phyloP scores from a whole-genome alignment of 2,888 invertebrate species.

The Aspidiotus rigidus region DNA sequence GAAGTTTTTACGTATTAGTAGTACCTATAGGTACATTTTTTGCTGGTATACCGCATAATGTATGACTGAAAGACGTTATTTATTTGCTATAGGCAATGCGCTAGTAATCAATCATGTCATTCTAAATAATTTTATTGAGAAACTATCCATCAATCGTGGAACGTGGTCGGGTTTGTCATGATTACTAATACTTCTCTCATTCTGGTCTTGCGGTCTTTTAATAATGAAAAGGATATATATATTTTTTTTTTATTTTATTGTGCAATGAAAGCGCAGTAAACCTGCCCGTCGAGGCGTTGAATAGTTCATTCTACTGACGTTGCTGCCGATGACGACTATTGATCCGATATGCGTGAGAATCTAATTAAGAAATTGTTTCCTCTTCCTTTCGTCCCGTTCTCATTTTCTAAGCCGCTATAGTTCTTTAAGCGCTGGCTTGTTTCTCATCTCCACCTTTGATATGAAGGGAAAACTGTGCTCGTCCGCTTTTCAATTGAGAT shows the following conservation, averaged over 20 bases:
- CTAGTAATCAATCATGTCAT: conserved; percentile 31
- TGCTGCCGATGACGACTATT: too few species aligned
- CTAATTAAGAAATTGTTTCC: too few species aligned
- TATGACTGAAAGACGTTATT: conserved; percentile 14
- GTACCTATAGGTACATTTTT: too few species aligned
- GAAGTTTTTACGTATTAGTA: too few species aligned
- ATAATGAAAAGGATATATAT: conserved; percentile 16
- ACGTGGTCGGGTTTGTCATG: conserved; percentile 32
- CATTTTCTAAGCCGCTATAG: too few species aligned
- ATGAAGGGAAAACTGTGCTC: too few species aligned
- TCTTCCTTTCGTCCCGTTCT: too few species aligned
- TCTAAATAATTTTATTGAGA: conserved; percentile 31
- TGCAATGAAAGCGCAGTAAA: conserved; percentile 5
- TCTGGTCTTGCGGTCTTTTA: conserved; percentile 22
- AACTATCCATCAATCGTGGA: conserved; percentile 29
- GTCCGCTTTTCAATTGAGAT: too few species aligned
- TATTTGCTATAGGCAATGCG: conserved; percentile 18
- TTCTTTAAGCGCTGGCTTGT: too few species aligned
- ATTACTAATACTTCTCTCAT: conserved; percentile 26
- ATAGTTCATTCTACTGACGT: background rate
- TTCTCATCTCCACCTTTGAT: too few species aligned
- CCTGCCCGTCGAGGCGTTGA: background rate
- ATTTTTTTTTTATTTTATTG: conserved; percentile 15
- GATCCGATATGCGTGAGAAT: too few species aligned
- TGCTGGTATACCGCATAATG: too few species aligned